Conservation (phyloP, 2,888 invertebrate genomes). For the Cheilosia urbana region DNA sequence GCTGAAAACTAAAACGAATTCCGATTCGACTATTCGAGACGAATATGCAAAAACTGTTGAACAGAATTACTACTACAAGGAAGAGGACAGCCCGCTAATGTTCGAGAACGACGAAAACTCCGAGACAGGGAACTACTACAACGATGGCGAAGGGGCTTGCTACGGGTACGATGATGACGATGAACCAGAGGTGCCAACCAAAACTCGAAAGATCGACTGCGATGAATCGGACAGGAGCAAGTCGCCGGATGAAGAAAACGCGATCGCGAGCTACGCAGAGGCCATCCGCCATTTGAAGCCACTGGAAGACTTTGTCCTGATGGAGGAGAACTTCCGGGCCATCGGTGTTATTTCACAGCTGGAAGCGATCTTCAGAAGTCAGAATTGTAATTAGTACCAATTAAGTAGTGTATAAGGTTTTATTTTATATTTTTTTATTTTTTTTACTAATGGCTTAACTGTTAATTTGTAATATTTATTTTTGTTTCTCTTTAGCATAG, state of each 20-base stretch:
- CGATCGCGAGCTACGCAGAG: slow-evolving; percentile 73
- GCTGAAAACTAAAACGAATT: slow-evolving; percentile 1
- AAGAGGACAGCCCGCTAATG: slow-evolving; percentile 36
- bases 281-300: slow-evolving; percentile 78
- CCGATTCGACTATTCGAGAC: slow-evolving; percentile 8
- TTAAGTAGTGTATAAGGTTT: neutral
- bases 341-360: slow-evolving; percentile 80
- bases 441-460: neutral
- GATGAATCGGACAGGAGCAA: neutral
- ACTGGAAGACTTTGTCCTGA: slow-evolving; percentile 80
- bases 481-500: neutral
- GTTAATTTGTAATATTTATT: slow-evolving; percentile 37
- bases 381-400: slow-evolving; percentile 27
- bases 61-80: slow-evolving; percentile 43
- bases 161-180: slow-evolving; percentile 69
- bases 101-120: slow-evolving; percentile 59
- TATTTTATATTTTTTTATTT: too few species aligned
- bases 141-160: slow-evolving; percentile 40
- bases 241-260: neutral
- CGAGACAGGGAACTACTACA: slow-evolving; percentile 46
- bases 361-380: slow-evolving; percentile 79
- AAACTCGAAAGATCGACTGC: slow-evolving; percentile 20
- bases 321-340: slow-evolving; percentile 80
- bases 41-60: neutral
- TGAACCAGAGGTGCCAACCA: neutral